phyloP scores from a whole-genome alignment of 2,797 vertebrate genomes.

The Gastrophryne carolinensis region DNA sequence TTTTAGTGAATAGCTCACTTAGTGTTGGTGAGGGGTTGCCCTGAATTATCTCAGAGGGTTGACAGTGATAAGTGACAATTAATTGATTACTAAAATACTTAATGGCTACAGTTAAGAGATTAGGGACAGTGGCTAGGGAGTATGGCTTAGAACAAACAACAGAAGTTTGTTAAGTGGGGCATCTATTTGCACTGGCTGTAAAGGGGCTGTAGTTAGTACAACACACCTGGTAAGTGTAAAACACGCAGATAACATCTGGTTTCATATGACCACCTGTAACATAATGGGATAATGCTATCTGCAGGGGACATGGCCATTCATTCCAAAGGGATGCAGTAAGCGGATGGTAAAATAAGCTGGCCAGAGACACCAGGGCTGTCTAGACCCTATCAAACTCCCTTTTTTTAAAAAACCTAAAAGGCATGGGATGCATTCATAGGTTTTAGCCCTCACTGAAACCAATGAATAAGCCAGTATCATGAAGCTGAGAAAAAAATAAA shows the following conservation, averaged over 20 bases:
- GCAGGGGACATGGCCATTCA: conserved; percentile 14
- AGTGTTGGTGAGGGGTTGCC: no score
- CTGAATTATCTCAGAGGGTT: not conserved
- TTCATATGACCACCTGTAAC: conserved; percentile 51
- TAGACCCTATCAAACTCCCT: not conserved
- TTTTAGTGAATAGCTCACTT: no score
- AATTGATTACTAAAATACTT: not conserved
- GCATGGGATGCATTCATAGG: not conserved
- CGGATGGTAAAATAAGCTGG: not conserved
- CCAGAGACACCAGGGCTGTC: conserved; percentile 3
- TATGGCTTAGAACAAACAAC: not conserved
- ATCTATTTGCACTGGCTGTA: not conserved
- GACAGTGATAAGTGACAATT: not conserved
- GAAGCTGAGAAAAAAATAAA: no score
- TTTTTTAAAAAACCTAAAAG: not conserved
- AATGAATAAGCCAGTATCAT: no score
- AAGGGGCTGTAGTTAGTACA: conserved; percentile 16
- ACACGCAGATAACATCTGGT: conserved; percentile 45
- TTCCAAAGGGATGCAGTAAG: conserved; percentile 8
- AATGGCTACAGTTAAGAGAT: conserved; percentile 24
- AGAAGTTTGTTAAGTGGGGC: not conserved
- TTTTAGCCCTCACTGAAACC: not conserved
- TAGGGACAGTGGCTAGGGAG: not conserved
- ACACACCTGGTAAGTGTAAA: conserved; percentile 55
- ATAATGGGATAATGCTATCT: conserved; percentile 53